Base-by-base conservation (phyloP, 2,888 invertebrate genomes). In the Hartigia nigra region DNA sequence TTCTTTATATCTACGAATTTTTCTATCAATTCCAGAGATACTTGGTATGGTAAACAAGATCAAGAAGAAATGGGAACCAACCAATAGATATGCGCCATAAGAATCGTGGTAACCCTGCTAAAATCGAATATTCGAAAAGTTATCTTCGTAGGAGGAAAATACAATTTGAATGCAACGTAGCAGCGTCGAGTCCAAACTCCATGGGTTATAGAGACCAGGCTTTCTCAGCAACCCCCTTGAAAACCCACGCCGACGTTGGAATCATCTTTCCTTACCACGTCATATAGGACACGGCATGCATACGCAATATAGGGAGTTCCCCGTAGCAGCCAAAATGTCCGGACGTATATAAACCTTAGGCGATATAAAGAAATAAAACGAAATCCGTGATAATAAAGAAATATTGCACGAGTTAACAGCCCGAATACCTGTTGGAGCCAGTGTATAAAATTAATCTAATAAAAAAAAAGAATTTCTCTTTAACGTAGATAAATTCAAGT, bases 141-240 rank as follows among this genome's bases (percentile, higher is more conserved):
- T 78, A 77, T 78, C 70, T 55, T 39, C 84, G 78, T 76, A 76
- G 81, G 81, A 83, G n/a, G 76, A 77, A 84, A 83, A 83, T 82
- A 83, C 85, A 84, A 88, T 88, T 87, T 82, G 84, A 85, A 86
- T 86, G 84, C 85, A 79, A 81, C 81, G 83, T 81, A 55, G 84
- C 84, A 83, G 80, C 79, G 82, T 55, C 55, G 23, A 23, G 55
- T 55, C 55, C 55, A 55, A 55, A 55, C 55, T 55, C 55, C 23
- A 55, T 9, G 55, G 55, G 55, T 55, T 55, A 55, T 23, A 23
- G 14, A 55, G 23, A 23, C 55, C 55, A 23, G 55, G 55, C 55
- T 55, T 55, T 23, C 55, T 23, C 23, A 9, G 55, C 23, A 55
- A 23, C 55, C 55, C 39, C 23, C 23, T 55, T 23, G 23, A 23